Evolutionary conservation across 1,140 invertebrate species (phyloP).

Genomic region (Drosophila punjabiensis): DNA sequence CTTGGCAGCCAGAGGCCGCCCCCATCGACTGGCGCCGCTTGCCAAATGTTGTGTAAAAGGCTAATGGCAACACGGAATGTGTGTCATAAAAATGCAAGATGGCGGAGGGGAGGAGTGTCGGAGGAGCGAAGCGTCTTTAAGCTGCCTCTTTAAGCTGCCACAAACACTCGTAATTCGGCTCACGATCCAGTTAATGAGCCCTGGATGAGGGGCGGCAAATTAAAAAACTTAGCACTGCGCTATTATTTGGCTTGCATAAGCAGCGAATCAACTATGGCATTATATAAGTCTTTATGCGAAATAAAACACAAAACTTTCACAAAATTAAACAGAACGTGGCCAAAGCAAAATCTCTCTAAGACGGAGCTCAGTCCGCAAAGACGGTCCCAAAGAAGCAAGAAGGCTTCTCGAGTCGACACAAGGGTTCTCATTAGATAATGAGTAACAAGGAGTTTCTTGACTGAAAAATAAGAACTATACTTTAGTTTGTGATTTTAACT

Average conservation of each 20-base stretch:
- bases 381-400: conserved; percentile 22
- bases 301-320: conserved; percentile 41
- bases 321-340: conserved; percentile 70
- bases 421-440: conserved; percentile 22
- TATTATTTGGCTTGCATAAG: conserved; percentile 76
- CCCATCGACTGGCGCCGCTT: conserved; percentile 49
- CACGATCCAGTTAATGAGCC: conserved; percentile 55
- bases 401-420: conserved; percentile 16
- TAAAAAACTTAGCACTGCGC: conserved; percentile 74
- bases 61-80: conserved; percentile 59
- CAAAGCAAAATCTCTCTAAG: conserved; percentile 61
- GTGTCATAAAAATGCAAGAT: conserved; percentile 74
- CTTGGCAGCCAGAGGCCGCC: conserved; percentile 54
- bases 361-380: conserved; percentile 24
- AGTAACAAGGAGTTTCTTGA: neutral
- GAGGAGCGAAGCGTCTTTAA: conserved; percentile 20
- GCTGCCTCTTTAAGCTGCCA: conserved; percentile 23
- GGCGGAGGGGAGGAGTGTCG: neutral
- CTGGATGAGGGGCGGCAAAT: conserved; percentile 48
- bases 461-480: neutral
- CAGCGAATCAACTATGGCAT: conserved; percentile 32
- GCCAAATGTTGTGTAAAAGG: conserved; percentile 82
- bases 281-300: conserved; percentile 21
- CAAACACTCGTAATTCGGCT: conserved; percentile 12
- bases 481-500: neutral